Evolutionary conservation across 2,888 invertebrate species (phyloP).

Genomic region (Gymnocheta viridis): DNA sequence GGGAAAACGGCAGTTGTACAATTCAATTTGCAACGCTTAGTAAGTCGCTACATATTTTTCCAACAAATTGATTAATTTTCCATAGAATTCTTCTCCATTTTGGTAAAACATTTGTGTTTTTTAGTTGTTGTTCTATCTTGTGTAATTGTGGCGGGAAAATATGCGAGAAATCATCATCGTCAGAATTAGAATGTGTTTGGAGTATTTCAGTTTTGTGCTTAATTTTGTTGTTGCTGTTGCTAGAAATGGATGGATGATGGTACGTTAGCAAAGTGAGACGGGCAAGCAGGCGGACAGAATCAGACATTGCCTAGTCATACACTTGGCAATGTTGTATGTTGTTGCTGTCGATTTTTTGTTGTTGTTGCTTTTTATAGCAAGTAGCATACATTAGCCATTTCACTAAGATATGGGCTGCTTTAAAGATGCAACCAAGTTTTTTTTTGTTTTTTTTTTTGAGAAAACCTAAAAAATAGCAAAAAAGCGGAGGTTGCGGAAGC

Average conservation of each 20-base stretch:
- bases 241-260: constrained; percentile 55
- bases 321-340: constrained; percentile 17
- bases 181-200: constrained; percentile 78
- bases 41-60: not conserved
- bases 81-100: constrained; percentile 24
- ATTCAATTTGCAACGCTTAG: not conserved
- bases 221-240: constrained; percentile 35
- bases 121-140: constrained; percentile 4
- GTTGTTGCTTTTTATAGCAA: constrained; percentile 36
- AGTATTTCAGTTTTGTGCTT: constrained; percentile 59
- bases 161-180: constrained; percentile 69
- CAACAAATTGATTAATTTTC: not conserved
- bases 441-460: not conserved
- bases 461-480: constrained; percentile 40
- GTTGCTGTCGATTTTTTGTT: not conserved
- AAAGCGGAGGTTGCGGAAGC: constrained; percentile 71
- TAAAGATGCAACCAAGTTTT: constrained; percentile 58
- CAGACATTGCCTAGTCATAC: constrained; percentile 54
- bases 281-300: constrained; percentile 64
- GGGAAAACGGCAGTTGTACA: too few species aligned
- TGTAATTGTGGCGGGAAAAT: constrained; percentile 68
- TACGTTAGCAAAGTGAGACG: constrained; percentile 56
- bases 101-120: constrained; percentile 21
- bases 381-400: constrained; percentile 68
- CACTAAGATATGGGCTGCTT: constrained; percentile 65